Evolutionary conservation across 2,888 invertebrate species (phyloP), one percentile per base, ranked within the genome.

Genomic region (Chloromyia formosa): DNA sequence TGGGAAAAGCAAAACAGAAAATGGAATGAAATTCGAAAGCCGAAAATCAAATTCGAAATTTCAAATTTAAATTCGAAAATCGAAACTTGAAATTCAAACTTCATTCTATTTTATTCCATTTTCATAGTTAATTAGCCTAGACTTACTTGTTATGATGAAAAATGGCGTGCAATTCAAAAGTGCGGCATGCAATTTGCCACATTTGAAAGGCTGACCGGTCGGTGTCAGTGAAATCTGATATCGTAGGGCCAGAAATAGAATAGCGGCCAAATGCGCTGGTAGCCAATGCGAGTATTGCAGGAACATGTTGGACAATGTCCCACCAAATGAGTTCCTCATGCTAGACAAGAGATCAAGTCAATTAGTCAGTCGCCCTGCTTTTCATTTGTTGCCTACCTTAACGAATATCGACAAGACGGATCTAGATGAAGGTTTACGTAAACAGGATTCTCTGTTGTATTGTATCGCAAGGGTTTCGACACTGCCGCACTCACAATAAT

Each of bases 351-450:
- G 35, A 40, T 23, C 20, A 75, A 72, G 7, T 35, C 27, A 7
- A 4, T 35, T 35, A 7, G 7, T 35, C 7, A 7, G 80, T 20
- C 2, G 45, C 1, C n/a, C 0, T 49, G 7, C 20, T 12, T 10
- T 14, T 61, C 12, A 68, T 68, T 49, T 9, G 64, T 35, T 35
- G 27, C 27, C 27, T 85, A 91, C 91, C 89, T 90, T 54, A 93
- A 86, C 72, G 86, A 87, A 81, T 91, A 94, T n/a, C 88, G 88
- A 81, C 94, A 94, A 54, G 87, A 86, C 4, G 93, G 91, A 82
- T 93, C 92, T 78, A 93, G 84, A 69, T 89, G 87, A 18, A 94
- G 80, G 68, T 88, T 88, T 2, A 94, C 82, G 78, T 85, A 86
- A 0, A 89, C 88, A 0, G 86, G 83, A 76, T 85, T 80, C 9